These are phyloP conservation scores for Drosophila kokeensis DNA, from an alignment of 2,888 invertebrate genomes.

Conservation along the genomic window DNA sequence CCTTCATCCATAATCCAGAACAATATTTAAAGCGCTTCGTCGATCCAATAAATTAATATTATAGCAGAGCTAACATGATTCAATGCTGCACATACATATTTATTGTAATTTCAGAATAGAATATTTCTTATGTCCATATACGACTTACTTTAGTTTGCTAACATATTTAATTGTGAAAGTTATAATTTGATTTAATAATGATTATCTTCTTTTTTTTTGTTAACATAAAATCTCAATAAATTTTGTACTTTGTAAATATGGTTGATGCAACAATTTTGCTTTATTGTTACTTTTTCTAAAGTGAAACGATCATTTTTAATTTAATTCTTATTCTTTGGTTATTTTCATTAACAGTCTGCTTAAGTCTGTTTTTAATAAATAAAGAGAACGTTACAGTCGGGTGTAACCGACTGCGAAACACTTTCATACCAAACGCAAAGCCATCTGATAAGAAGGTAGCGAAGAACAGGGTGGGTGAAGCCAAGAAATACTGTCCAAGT, in stretches of 20 bases:
- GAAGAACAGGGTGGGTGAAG: too few species aligned
- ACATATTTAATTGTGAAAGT: not conserved
- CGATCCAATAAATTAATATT: slow-evolving; percentile 12
- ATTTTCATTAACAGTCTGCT: not conserved
- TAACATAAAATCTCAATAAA: not conserved
- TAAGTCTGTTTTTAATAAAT: not conserved
- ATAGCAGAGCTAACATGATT: not conserved
- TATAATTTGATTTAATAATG: not conserved
- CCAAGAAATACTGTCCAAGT: too few species aligned
- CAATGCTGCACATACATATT: not conserved
- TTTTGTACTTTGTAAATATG: not conserved
- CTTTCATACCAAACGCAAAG: too few species aligned
- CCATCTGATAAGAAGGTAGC: too few species aligned
- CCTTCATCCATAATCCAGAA: slow-evolving; percentile 67
- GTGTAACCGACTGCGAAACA: too few species aligned
- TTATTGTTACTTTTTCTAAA: not conserved
- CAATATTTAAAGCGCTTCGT: slow-evolving; percentile 48
- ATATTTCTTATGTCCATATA: slow-evolving; percentile 2
- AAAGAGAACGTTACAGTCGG: too few species aligned
- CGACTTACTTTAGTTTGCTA: not conserved
- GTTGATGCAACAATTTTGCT: not conserved
- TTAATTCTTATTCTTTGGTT: not conserved
- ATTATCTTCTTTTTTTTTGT: not conserved
- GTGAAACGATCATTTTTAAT: not conserved
- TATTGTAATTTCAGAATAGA: not conserved